A percentile compares a stretch with the other conserved stretches of the same genome.
These are phyloP conservation scores for Hyla sarda DNA, from an alignment of 2,113 vertebrate genomes.

Conservation along the genomic window DNA sequence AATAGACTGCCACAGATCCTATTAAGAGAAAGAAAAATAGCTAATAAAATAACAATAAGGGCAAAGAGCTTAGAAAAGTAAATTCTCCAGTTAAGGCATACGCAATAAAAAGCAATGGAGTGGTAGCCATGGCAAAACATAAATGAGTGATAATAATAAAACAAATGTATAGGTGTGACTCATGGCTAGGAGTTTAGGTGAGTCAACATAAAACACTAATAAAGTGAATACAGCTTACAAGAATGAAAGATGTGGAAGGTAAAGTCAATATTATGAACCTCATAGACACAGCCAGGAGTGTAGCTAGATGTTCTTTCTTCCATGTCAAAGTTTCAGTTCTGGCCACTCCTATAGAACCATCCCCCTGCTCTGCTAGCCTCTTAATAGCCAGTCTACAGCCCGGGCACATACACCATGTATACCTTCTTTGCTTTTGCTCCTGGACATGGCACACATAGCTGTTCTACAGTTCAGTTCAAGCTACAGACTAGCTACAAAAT, in stretches of 20 bases:
- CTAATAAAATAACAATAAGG: conserved; percentile 42
- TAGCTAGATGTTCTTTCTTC: background rate
- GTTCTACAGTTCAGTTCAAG: too few species aligned
- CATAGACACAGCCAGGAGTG: background rate
- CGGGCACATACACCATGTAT: too few species aligned
- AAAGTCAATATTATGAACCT: background rate
- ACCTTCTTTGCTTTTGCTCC: too few species aligned
- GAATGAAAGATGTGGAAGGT: background rate
- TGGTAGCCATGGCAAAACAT: background rate
- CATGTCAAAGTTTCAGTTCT: too few species aligned
- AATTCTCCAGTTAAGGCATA: background rate
- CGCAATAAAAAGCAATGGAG: background rate
- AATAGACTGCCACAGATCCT: conserved; percentile 43
- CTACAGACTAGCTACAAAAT: too few species aligned
- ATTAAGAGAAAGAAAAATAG: conserved; percentile 41
- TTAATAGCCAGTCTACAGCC: background rate
- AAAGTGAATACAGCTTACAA: background rate
- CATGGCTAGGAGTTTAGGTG: background rate
- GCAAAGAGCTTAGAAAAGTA: conserved; percentile 4
- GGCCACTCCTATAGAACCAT: too few species aligned
- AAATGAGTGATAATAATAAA: background rate
- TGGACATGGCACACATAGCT: too few species aligned
- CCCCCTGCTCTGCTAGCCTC: background rate
- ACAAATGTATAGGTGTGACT: background rate
- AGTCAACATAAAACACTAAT: background rate